phyloP scores from a whole-genome alignment of 2,888 invertebrate genomes.

The Coronaproctus castanopsis region DNA sequence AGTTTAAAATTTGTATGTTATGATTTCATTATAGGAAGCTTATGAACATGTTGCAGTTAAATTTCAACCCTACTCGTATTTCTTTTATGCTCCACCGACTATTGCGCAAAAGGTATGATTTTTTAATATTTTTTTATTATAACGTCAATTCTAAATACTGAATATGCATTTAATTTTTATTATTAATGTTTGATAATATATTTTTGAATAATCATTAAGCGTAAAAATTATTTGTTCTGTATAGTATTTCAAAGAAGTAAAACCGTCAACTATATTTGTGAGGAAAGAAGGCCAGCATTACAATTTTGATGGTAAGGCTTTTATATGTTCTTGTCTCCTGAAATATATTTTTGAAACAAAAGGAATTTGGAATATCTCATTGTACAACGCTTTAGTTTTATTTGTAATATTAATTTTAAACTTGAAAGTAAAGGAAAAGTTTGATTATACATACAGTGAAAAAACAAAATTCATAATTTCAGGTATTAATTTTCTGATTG shows the following conservation, averaged over 20 bases:
- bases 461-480: too few relatives aligned
- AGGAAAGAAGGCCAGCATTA: constrained; percentile 13
- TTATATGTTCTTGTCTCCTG: too few relatives aligned
- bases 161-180: constrained; percentile 17
- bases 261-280: constrained; percentile 13
- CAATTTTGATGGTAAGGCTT: constrained; percentile 10
- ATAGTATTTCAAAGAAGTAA: constrained; percentile 7
- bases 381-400: too few relatives aligned
- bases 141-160: constrained; percentile 11
- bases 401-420: too few relatives aligned
- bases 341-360: too few relatives aligned
- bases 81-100: constrained; percentile 53
- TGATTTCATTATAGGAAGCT: constrained; percentile 33
- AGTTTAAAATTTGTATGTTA: too few relatives aligned
- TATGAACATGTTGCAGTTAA: constrained; percentile 37
- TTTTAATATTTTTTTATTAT: constrained; percentile 6
- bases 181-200: constrained; percentile 13
- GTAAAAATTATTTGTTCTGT: constrained; percentile 23
- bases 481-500: too few relatives aligned
- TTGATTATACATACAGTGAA: too few relatives aligned
- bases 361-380: too few relatives aligned
- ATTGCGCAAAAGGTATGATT: constrained; percentile 35
- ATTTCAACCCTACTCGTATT: constrained; percentile 70
- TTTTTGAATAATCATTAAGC: too few relatives aligned
- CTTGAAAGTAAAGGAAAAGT: too few relatives aligned